Conservation (phyloP, 2,888 invertebrate species). For the Xanthostigma xanthostigma region DNA sequence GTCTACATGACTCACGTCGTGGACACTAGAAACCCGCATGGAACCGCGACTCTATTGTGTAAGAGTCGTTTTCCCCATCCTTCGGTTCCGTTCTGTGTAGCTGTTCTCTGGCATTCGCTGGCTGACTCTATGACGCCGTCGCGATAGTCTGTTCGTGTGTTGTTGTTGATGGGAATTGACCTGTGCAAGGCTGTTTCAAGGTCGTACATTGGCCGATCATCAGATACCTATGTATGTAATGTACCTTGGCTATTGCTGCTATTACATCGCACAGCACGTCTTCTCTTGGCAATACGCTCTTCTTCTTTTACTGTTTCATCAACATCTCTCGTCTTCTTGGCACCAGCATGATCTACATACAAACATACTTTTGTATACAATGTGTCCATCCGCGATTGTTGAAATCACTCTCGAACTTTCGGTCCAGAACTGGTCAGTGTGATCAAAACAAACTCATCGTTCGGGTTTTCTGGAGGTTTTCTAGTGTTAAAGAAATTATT, state of each 20-base stretch:
- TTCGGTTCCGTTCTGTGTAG: background rate
- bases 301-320: background rate
- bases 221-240: background rate
- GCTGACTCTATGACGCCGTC: background rate
- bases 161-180: slow-evolving; percentile 21
- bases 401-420: background rate
- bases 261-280: slow-evolving; percentile 17
- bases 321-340: background rate
- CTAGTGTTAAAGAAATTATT: too few species aligned
- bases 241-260: slow-evolving; percentile 12
- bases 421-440: too few species aligned
- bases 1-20: too few species aligned
- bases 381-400: slow-evolving; percentile 6
- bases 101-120: background rate
- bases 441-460: too few species aligned
- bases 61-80: too few species aligned
- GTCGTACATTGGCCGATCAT: slow-evolving; percentile 30
- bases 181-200: slow-evolving; percentile 33
- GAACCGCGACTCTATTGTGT: too few species aligned
- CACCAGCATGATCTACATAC: slow-evolving; percentile 7
- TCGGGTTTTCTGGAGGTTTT: too few species aligned
- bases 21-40: too few species aligned
- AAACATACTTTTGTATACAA: slow-evolving; percentile 2
- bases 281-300: slow-evolving; percentile 2
- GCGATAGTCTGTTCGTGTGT: slow-evolving; percentile 6